Percentiles rank a stretch among this genome's conserved stretches.
These are phyloP conservation scores for Dipus sagitta DNA, from an alignment of 2,797 vertebrate genomes.

Conservation along the genomic window DNA sequence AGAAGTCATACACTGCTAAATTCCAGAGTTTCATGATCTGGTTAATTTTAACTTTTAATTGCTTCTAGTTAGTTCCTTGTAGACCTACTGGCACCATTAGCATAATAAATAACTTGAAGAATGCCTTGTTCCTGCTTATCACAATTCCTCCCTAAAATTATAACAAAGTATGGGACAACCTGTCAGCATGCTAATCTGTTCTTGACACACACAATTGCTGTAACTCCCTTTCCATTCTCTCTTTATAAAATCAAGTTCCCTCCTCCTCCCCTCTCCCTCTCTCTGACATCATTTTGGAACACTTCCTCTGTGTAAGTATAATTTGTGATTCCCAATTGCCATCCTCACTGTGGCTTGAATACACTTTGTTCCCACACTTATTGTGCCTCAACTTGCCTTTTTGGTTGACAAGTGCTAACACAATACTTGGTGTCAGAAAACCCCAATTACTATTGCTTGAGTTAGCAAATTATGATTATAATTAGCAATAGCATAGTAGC, in stretches of 20 bases:
- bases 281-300: too few relatives aligned
- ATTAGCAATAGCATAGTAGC: background rate
- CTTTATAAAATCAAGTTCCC: background rate
- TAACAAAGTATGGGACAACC: background rate
- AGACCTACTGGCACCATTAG: background rate
- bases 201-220: background rate
- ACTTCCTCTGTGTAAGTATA: background rate
- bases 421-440: background rate
- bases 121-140: background rate
- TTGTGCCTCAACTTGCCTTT: background rate
- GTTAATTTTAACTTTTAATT: background rate
- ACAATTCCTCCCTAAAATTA: background rate
- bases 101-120: background rate
- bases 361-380: background rate
- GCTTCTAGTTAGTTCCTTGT: background rate
- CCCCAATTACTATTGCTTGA: background rate
- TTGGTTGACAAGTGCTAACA: background rate
- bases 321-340: background rate
- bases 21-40: background rate
- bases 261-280: background rate
- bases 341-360: background rate
- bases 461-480: slow-evolving; percentile 29
- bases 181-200: background rate
- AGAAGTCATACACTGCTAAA: background rate
- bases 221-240: background rate